phyloP scores from a whole-genome alignment of 2,113 vertebrate species.

The Epinephelus cyanopodus region DNA sequence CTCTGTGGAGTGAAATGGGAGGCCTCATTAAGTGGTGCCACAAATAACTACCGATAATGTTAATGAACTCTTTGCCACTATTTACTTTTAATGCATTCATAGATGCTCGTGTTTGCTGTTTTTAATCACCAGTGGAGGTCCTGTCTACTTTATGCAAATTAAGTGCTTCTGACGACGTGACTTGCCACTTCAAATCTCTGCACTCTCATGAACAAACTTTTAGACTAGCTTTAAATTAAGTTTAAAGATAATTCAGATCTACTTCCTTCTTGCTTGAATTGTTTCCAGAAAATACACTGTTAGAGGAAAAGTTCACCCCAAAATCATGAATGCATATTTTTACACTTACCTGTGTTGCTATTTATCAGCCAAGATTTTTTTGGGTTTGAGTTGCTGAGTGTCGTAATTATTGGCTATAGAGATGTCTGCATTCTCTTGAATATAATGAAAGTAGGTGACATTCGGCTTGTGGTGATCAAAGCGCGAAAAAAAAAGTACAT shows the following conservation, averaged over 20 bases:
- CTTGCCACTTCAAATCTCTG: slow-evolving; percentile 38
- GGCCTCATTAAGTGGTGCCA: slow-evolving; percentile 52
- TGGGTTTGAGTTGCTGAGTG: too few relatives aligned
- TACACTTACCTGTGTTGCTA: too few relatives aligned
- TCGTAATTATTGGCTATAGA: too few relatives aligned
- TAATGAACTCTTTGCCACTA: slow-evolving; percentile 63
- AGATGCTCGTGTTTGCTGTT: slow-evolving; percentile 53
- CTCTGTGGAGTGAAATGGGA: slow-evolving; percentile 15
- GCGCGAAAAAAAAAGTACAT: too few relatives aligned
- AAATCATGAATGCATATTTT: too few relatives aligned
- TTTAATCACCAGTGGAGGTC: slow-evolving; percentile 44
- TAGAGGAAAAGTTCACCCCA: too few relatives aligned
- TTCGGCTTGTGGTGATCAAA: too few relatives aligned
- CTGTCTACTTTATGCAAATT: slow-evolving; percentile 70
- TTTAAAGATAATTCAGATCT: slow-evolving; percentile 1
- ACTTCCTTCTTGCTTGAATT: background rate
- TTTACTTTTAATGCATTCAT: slow-evolving; percentile 64
- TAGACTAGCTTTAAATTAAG: background rate
- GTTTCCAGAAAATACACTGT: background rate
- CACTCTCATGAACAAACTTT: slow-evolving; percentile 29
- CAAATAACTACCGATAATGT: slow-evolving; percentile 58
- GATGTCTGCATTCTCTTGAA: too few relatives aligned
- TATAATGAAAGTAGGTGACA: too few relatives aligned
- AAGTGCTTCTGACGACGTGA: slow-evolving; percentile 10
- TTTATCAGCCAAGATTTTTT: too few relatives aligned